Evolutionary conservation across 2,113 vertebrate genomes (phyloP).

Genomic region (Aix galericulata): DNA sequence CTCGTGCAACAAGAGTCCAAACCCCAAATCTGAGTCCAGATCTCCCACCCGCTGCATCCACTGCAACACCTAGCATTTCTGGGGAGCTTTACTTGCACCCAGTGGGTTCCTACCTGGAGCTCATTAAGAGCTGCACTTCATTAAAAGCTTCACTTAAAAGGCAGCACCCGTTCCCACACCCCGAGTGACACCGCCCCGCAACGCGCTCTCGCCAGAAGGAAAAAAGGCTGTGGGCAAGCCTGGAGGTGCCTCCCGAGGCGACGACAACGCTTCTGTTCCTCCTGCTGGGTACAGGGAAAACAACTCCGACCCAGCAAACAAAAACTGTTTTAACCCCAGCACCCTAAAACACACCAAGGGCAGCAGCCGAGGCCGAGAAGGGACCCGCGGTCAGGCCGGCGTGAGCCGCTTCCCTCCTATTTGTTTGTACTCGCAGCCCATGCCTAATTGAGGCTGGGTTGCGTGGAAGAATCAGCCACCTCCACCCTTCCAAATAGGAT

Average conservation of each 20-base stretch:
- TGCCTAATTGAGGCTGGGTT: neutral
- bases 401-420: neutral
- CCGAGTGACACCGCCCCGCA: neutral
- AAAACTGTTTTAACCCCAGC: neutral
- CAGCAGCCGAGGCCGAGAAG: neutral
- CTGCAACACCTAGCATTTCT: neutral
- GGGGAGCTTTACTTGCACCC: neutral
- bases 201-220: neutral
- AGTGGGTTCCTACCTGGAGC: neutral
- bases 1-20: neutral
- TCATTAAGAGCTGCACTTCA: neutral
- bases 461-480: neutral
- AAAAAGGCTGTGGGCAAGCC: neutral
- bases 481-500: constrained; percentile 34
- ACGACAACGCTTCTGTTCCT: too few species aligned
- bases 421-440: neutral
- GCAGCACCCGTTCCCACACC: neutral
- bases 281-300: neutral
- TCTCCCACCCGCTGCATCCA: neutral
- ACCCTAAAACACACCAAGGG: neutral
- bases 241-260: neutral
- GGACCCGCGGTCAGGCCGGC: neutral
- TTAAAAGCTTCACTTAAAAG: neutral
- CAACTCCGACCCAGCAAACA: neutral
- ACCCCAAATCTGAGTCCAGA: too few species aligned